phyloP scores from a whole-genome alignment of 2,797 vertebrate genomes.

The Naso thynnoides region DNA sequence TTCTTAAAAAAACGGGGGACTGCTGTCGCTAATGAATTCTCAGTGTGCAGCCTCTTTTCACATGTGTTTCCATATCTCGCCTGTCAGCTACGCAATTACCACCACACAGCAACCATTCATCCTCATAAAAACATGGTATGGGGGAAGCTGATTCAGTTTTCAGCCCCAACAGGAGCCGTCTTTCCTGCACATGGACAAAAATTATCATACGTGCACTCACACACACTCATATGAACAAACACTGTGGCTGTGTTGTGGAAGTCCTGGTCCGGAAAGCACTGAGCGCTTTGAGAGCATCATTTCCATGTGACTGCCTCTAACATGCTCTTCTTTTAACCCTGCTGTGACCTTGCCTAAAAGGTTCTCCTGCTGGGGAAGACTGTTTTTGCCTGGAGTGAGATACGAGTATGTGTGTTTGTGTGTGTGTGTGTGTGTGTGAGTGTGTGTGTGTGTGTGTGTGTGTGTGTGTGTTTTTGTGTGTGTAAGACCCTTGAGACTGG shows the following conservation, averaged over 20 bases:
- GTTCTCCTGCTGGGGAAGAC: conserved; percentile 56
- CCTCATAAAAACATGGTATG: conserved; percentile 6
- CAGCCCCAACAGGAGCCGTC: conserved; percentile 6
- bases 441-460: conserved; percentile 7
- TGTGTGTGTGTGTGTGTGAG: conserved; percentile 15
- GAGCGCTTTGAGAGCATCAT: conserved; percentile 35
- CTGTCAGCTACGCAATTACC: conserved; percentile 35
- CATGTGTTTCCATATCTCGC: conserved; percentile 28
- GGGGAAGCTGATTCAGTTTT: conserved; percentile 17
- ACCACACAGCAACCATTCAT: conserved; percentile 20
- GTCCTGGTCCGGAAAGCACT: conserved; percentile 32
- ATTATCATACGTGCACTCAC: conserved; percentile 28
- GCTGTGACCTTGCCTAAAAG: conserved; percentile 68
- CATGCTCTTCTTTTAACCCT: conserved; percentile 57
- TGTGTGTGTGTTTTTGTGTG: background rate
- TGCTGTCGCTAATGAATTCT: conserved; percentile 44
- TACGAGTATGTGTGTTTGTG: background rate
- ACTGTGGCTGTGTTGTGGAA: conserved; percentile 18
- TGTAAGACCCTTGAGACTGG: conserved; percentile 32
- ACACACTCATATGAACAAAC: conserved; percentile 17
- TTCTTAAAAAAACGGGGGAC: conserved; percentile 17
- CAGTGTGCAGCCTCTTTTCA: conserved; percentile 27
- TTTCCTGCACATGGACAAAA: conserved; percentile 24
- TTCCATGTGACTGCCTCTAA: conserved; percentile 58
- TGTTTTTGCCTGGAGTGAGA: conserved; percentile 41